Evolutionary conservation across 2,888 invertebrate species (phyloP), one percentile per base, ranked within the genome.

Genomic region (Acleris emargana): DNA sequence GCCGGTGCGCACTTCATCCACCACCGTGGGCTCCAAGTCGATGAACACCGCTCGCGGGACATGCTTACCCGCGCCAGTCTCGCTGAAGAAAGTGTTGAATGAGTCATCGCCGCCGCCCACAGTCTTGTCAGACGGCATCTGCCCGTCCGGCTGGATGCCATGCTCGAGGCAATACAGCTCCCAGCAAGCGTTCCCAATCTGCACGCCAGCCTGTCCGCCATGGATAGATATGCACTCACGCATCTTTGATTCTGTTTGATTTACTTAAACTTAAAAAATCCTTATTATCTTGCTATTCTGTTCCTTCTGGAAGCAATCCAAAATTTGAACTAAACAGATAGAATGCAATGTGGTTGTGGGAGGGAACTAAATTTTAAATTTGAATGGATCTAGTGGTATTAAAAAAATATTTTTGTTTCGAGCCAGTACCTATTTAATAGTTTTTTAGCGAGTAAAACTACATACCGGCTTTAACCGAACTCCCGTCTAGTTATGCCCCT

Each of bases 1-100:
- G 71, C 98, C 98, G 55, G 97, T 97, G 76, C 97, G 95, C 45
- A 98, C 97, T 87, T 97, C 97, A 86, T 98, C 97, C 55, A 99
- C 97, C 64, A 99, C 99, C 62, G 98, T 98, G 28, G 99, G 99
- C 88, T 99, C 99, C 80, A 99, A 93, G 86, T 99, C 99, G 52
- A 99, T 97, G 83, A 98, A 98, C 18, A 98, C 97, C 5, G 96
- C 97, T 74, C 98, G 94, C 18, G 98, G 98, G 1, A 98, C 98
- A 86, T 99, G 98, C 86, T 99, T 99, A 68, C 98, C 99, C 60
- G 97, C 96, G 47, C 97, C 97, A 11, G 98, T 99, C 89, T 99
- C 98, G 77, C 96, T 96, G 94, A 97, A 97, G 93, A 97, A 97
- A 64, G 97, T 98, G 89, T 98, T 98, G 93, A 97, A 99, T 66